A percentile compares a stretch with the other conserved stretches of the same genome.
These are phyloP conservation scores for Anagrus nilaparvatae DNA, from an alignment of 1,140 invertebrate species.

Conservation along the genomic window DNA sequence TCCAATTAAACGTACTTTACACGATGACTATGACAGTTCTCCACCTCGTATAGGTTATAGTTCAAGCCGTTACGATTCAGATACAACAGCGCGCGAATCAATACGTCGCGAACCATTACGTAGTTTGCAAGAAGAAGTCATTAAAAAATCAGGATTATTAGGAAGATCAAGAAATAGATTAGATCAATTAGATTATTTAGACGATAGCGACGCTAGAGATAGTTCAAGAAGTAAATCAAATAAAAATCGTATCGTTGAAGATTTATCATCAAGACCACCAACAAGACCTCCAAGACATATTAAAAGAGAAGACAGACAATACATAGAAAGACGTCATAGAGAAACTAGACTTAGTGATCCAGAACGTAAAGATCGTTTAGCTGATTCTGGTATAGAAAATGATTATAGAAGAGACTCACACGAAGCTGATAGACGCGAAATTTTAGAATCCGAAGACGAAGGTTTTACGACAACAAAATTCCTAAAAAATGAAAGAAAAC, in stretches of 20 bases:
- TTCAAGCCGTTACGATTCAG: slow-evolving; percentile 36
- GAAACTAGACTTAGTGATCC: slow-evolving; percentile 5
- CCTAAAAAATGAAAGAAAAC: slow-evolving; percentile 53
- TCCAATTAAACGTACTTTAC: slow-evolving; percentile 24
- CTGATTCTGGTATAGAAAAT: slow-evolving; percentile 69
- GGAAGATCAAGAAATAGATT: slow-evolving; percentile 33
- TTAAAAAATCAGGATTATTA: too few species aligned
- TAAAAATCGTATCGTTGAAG: too few species aligned
- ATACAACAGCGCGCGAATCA: slow-evolving; percentile 35
- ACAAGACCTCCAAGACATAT: too few species aligned
- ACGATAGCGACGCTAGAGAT: slow-evolving; percentile 32
- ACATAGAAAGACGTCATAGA: slow-evolving; percentile 19
- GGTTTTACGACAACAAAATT: slow-evolving; percentile 52
- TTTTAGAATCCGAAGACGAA: slow-evolving; percentile 50
- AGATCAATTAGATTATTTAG: slow-evolving; percentile 28
- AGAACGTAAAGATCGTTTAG: slow-evolving; percentile 49
- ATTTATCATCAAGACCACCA: too few species aligned
- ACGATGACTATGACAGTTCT: slow-evolving; percentile 37
- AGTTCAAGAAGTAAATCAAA: slow-evolving; percentile 18
- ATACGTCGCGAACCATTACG: slow-evolving; percentile 25
- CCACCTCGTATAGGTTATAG: slow-evolving; percentile 29
- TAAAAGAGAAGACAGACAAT: too few species aligned
- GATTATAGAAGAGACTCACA: slow-evolving; percentile 63
- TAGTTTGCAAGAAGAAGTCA: slow-evolving; percentile 25
- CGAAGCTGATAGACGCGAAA: slow-evolving; percentile 41